phyloP scores from a whole-genome alignment of 2,888 invertebrate genomes.

The Dicycla oo region DNA sequence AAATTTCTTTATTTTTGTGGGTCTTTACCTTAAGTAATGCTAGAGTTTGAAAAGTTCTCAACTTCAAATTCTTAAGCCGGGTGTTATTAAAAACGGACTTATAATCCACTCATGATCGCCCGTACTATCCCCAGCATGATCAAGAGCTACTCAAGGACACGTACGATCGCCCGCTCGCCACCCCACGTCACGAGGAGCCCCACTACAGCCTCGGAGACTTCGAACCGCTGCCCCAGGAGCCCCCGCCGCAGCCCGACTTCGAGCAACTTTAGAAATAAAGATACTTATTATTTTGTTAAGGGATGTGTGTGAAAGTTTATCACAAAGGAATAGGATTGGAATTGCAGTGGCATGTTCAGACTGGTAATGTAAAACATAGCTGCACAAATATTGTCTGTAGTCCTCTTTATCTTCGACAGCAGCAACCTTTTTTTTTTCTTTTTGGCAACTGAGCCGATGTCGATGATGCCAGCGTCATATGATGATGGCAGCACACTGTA shows the following conservation, averaged over 20 bases:
- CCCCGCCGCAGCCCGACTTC: slow-evolving; percentile 88
- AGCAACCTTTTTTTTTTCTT: too few relatives aligned
- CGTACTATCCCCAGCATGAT: slow-evolving; percentile 77
- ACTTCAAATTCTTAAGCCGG: too few relatives aligned
- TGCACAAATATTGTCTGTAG: background rate
- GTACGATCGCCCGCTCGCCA: slow-evolving; percentile 87
- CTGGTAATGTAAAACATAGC: background rate
- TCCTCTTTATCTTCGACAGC: too few relatives aligned
- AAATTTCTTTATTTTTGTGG: too few relatives aligned
- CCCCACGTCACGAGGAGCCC: slow-evolving; percentile 87
- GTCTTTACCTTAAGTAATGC: too few relatives aligned
- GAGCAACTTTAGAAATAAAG: slow-evolving; percentile 81
- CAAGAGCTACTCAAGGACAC: slow-evolving; percentile 85
- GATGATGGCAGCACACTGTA: too few relatives aligned
- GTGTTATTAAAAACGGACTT: background rate
- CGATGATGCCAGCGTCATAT: too few relatives aligned
- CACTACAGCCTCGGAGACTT: slow-evolving; percentile 88
- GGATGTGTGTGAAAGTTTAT: background rate
- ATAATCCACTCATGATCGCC: background rate
- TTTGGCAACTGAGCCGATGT: too few relatives aligned
- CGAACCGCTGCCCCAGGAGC: slow-evolving; percentile 88
- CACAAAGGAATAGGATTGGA: background rate
- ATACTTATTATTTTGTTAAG: slow-evolving; percentile 5
- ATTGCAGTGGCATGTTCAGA: background rate
- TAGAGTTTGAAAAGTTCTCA: too few relatives aligned